Evolutionary conservation across 2,113 vertebrate genomes (phyloP).

Genomic region (Scatophagus argus): DNA sequence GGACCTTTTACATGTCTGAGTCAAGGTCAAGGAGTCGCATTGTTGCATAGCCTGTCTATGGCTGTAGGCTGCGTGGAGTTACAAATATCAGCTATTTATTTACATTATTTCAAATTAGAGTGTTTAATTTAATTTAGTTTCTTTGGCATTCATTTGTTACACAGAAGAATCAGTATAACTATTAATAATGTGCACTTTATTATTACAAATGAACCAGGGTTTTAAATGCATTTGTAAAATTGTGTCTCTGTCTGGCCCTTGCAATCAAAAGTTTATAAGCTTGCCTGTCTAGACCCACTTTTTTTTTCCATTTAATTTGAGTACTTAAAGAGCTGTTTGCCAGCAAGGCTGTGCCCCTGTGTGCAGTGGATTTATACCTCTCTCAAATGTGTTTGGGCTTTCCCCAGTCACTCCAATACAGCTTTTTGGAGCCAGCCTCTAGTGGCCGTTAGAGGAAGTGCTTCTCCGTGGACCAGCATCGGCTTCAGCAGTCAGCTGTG

Average conservation of each 20-base stretch:
- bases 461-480: background rate
- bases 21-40: background rate
- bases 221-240: background rate
- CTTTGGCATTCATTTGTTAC: background rate
- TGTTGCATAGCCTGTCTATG: background rate
- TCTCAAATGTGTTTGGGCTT: background rate
- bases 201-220: background rate
- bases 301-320: background rate
- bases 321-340: background rate
- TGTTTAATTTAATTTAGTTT: background rate
- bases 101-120: background rate
- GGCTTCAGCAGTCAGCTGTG: background rate
- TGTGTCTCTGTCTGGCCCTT: background rate
- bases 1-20: background rate
- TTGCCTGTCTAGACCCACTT: background rate
- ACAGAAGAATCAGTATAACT: background rate
- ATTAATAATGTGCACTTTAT: background rate
- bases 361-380: background rate
- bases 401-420: background rate
- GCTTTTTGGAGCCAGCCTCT: slow-evolving; percentile 39
- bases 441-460: slow-evolving; percentile 40
- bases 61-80: background rate
- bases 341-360: no score
- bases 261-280: background rate
- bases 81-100: background rate